Evolutionary conservation across 2,797 vertebrate species (phyloP).

Genomic region (Chrosomus eos): DNA sequence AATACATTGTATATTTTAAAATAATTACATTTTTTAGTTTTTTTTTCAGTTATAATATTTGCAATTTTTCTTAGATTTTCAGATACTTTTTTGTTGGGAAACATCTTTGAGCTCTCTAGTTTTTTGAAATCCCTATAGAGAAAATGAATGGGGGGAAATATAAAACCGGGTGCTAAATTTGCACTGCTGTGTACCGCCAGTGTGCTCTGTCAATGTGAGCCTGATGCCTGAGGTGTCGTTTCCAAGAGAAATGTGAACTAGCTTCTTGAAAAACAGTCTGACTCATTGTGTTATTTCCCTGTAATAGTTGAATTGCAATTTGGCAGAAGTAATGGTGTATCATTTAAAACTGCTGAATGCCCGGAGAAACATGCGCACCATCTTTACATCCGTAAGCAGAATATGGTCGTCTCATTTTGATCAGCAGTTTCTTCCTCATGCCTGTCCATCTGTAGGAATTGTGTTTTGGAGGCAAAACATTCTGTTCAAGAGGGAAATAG

Average conservation of each 20-base stretch:
- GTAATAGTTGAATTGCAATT: constrained; percentile 38
- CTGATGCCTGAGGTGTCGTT: constrained; percentile 37
- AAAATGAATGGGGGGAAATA: neutral
- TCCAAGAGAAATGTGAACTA: constrained; percentile 17
- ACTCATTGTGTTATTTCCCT: constrained; percentile 48
- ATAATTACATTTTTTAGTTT: too few relatives aligned
- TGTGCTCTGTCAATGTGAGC: neutral
- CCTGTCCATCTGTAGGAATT: constrained; percentile 28
- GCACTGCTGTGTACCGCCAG: neutral
- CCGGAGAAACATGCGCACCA: constrained; percentile 39
- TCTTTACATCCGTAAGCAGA: constrained; percentile 15
- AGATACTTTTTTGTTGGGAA: neutral
- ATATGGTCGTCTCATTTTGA: constrained; percentile 6
- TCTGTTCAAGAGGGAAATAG: constrained; percentile 11
- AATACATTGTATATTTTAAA: neutral
- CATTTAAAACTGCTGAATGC: constrained; percentile 47
- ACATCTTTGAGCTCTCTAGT: neutral
- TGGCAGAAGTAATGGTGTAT: constrained; percentile 49
- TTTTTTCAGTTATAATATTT: neutral
- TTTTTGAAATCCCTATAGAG: neutral
- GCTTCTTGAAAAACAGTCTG: constrained; percentile 33
- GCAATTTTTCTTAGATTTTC: neutral
- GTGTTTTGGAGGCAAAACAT: constrained; percentile 39
- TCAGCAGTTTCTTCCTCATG: constrained; percentile 17
- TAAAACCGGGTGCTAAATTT: neutral